Percentiles rank a stretch among this genome's conserved stretches.
These are phyloP conservation scores for Rhaphigaster nebulosa DNA, from an alignment of 2,888 invertebrate species.

Conservation along the genomic window DNA sequence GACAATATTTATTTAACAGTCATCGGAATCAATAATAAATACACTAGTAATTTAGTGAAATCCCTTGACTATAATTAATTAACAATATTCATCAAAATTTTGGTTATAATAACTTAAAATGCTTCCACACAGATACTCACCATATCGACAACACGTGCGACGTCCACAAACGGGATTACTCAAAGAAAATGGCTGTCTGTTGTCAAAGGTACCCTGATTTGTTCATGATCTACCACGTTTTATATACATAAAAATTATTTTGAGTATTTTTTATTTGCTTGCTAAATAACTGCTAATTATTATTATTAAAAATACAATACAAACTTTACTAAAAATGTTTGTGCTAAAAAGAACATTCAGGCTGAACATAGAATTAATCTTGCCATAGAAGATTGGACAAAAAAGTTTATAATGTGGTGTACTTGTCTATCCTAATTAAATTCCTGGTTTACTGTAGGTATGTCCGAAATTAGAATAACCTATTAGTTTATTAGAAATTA, in stretches of 20 bases:
- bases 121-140: not conserved
- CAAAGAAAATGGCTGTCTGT: not conserved
- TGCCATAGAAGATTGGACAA: not conserved
- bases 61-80: not conserved
- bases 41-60: not conserved
- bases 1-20: not conserved
- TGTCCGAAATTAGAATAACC: not conserved
- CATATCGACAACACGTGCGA: constrained; percentile 41
- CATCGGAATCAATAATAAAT: not conserved
- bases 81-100: not conserved
- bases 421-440: not conserved
- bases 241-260: not conserved
- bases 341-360: not conserved
- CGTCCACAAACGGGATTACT: not conserved
- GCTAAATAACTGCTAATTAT: not conserved
- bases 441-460: not conserved
- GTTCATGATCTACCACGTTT: not conserved
- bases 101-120: not conserved
- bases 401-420: not conserved
- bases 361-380: not conserved
- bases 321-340: not conserved
- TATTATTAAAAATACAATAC: not conserved
- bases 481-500: not conserved
- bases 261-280: not conserved
- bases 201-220: constrained; percentile 3